A percentile compares a stretch with the other conserved stretches of the same genome.
These are phyloP conservation scores for Tribolium freemani DNA, from an alignment of 2,888 invertebrate species.

Conservation along the genomic window DNA sequence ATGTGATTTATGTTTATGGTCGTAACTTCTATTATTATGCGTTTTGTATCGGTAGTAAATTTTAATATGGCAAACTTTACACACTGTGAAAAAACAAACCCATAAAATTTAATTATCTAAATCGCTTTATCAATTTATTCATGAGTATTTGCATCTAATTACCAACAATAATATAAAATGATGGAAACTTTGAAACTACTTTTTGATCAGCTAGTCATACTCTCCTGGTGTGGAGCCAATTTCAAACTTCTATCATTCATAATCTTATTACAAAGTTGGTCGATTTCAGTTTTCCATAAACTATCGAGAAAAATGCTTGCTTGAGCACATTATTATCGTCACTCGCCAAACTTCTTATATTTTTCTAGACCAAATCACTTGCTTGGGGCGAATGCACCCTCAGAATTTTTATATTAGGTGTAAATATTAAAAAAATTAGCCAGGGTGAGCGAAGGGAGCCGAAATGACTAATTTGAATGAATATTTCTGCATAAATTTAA, in stretches of 20 bases:
- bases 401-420: no score
- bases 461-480: no score
- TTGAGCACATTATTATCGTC: slow-evolving; percentile 9
- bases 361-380: neutral
- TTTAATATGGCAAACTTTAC: neutral
- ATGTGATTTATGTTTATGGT: neutral
- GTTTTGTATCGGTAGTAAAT: neutral
- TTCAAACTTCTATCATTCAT: slow-evolving; percentile 20
- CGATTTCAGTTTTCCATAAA: slow-evolving; percentile 16
- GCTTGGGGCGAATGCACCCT: no score
- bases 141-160: neutral
- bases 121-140: neutral
- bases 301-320: neutral
- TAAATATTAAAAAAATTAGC: no score
- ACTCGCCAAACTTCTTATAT: neutral
- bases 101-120: neutral
- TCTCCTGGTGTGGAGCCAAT: slow-evolving; percentile 12
- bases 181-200: neutral
- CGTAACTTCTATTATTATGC: neutral
- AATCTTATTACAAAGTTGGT: slow-evolving; percentile 1
- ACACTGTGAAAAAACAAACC: neutral
- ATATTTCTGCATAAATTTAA: no score
- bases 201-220: slow-evolving; percentile 12
- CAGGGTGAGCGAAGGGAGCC: no score
- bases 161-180: neutral